Conservation (phyloP, 64 coral and sea anemone genomes). For the Pachyseris speciosa region DNA sequence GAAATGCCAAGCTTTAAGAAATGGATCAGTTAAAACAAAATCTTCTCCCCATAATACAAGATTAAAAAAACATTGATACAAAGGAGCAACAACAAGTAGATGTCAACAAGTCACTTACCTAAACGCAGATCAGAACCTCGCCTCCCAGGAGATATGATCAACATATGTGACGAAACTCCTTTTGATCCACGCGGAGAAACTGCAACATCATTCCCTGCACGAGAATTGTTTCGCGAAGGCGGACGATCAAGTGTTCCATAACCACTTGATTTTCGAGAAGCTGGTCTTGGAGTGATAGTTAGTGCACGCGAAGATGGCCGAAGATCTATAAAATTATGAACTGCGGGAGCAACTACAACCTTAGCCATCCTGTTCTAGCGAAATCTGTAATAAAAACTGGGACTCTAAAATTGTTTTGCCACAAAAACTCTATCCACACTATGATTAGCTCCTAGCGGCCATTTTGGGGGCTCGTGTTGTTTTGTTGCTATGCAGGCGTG, state of each 20-base stretch:
- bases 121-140: constrained; percentile 23
- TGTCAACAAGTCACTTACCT: constrained; percentile 15
- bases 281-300: constrained; percentile 74
- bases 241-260: constrained; percentile 57
- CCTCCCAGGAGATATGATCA: constrained; percentile 48
- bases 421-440: not conserved
- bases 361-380: constrained; percentile 74
- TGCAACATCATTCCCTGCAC: constrained; percentile 26
- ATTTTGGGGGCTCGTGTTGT: constrained; percentile 60
- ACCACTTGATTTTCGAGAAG: constrained; percentile 40
- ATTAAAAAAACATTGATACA: not conserved
- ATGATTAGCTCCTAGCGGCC: constrained; percentile 9
- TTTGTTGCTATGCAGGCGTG: constrained; percentile 40
- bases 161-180: constrained; percentile 31
- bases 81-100: not conserved
- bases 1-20: too few species aligned
- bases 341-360: constrained; percentile 78
- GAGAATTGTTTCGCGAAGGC: constrained; percentile 54
- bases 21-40: too few species aligned
- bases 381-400: not conserved
- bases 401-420: not conserved
- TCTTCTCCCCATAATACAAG: too few species aligned
- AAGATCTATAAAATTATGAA: constrained; percentile 80
- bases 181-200: constrained; percentile 63
- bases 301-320: constrained; percentile 83